These are phyloP conservation scores for Eustalomyia histrio DNA, from an alignment of 2,888 invertebrate genomes.

Conservation along the genomic window DNA sequence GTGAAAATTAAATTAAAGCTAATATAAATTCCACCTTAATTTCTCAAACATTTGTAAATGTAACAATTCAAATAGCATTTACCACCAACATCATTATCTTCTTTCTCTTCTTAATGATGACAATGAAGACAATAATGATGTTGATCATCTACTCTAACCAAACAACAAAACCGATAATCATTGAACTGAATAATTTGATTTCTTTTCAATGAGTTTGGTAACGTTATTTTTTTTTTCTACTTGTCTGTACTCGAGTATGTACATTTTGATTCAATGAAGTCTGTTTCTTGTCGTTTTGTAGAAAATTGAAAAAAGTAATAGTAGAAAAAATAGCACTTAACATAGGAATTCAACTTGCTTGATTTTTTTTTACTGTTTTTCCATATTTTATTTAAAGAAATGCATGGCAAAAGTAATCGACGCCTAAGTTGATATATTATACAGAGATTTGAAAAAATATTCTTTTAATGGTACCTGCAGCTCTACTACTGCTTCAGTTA, in stretches of 20 bases:
- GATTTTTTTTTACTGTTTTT: slow-evolving; percentile 4
- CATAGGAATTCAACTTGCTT: slow-evolving; percentile 59
- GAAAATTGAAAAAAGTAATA: slow-evolving; percentile 21
- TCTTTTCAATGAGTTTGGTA: slow-evolving; percentile 69
- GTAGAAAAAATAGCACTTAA: slow-evolving; percentile 50
- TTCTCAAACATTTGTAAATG: slow-evolving; percentile 32
- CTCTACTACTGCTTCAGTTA: slow-evolving; percentile 16
- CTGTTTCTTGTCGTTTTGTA: slow-evolving; percentile 49
- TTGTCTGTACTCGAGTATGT: slow-evolving; percentile 28
- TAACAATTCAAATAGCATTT: slow-evolving; percentile 53
- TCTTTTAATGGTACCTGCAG: slow-evolving; percentile 41
- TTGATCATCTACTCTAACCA: slow-evolving; percentile 57
- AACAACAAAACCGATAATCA: slow-evolving; percentile 76
- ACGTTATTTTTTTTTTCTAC: slow-evolving; percentile 27
- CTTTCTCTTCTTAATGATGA: slow-evolving; percentile 17
- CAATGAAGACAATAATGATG: not conserved
- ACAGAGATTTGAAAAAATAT: slow-evolving; percentile 18
- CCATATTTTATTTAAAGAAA: not conserved
- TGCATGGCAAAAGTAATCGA: slow-evolving; percentile 31
- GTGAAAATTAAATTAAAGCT: no score
- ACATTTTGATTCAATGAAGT: slow-evolving; percentile 60
- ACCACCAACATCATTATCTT: slow-evolving; percentile 4
- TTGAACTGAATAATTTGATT: slow-evolving; percentile 78
- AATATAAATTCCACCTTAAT: not conserved
- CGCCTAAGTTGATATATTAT: slow-evolving; percentile 32